Percentiles rank a stretch among this genome's conserved stretches.
Conservation (phyloP, 2,888 invertebrate genomes). For the Netelia melanura region DNA sequence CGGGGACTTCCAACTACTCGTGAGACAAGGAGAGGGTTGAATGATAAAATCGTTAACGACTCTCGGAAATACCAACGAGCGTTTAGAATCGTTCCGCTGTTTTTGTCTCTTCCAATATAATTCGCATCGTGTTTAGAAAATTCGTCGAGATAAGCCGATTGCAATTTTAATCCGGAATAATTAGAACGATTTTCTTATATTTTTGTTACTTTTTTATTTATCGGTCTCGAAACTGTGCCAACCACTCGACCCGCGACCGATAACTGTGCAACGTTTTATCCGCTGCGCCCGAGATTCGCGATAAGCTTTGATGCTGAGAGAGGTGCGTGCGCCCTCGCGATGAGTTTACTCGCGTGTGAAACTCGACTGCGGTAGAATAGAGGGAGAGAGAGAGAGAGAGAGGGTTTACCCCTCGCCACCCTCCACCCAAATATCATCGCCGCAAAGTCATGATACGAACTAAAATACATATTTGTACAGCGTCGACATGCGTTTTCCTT, state of each 20-base stretch:
- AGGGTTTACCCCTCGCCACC: not conserved
- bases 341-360: constrained; percentile 49
- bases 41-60: too few relatives aligned
- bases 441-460: constrained; percentile 13
- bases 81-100: too few relatives aligned
- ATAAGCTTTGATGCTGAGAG: constrained; percentile 48
- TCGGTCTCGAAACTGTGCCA: constrained; percentile 11
- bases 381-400: too few relatives aligned
- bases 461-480: constrained; percentile 40
- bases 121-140: too few relatives aligned
- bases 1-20: too few relatives aligned
- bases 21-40: too few relatives aligned
- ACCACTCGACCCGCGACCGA: constrained; percentile 25
- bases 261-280: constrained; percentile 19
- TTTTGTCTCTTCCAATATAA: too few relatives aligned
- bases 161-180: too few relatives aligned
- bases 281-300: constrained; percentile 53
- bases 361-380: constrained; percentile 3
- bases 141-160: too few relatives aligned
- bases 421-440: constrained; percentile 44
- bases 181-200: too few relatives aligned
- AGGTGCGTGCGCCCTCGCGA: constrained; percentile 59
- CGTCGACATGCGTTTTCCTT: too few relatives aligned
- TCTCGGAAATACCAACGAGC: too few relatives aligned
- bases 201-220: not conserved